Evolutionary conservation across 2,888 invertebrate genomes (phyloP).

Genomic region (Coremacera marginata): DNA sequence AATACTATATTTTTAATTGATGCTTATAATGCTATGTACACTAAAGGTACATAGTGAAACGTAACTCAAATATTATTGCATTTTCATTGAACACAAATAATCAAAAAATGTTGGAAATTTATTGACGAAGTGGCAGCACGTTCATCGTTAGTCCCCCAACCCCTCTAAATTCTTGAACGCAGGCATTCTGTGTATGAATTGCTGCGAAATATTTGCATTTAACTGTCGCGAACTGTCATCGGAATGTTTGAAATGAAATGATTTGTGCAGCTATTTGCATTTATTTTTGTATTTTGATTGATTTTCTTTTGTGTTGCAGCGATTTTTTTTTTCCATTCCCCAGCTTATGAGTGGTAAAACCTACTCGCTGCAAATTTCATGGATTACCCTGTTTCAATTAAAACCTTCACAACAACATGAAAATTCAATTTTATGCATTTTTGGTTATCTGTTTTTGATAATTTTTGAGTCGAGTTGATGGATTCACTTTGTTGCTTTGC

Average conservation of each 20-base stretch:
- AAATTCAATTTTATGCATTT: slow-evolving; percentile 29
- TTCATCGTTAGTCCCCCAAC: too few species aligned
- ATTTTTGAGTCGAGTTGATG: background rate
- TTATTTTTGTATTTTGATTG: slow-evolving; percentile 8
- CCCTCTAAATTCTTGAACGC: too few species aligned
- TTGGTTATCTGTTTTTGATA: background rate
- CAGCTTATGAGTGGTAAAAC: background rate
- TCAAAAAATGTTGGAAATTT: background rate
- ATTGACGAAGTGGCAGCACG: too few species aligned
- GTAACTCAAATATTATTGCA: slow-evolving; percentile 17
- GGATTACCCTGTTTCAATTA: slow-evolving; percentile 16
- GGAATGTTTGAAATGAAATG: slow-evolving; percentile 7
- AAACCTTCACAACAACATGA: slow-evolving; percentile 12
- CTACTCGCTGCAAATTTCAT: background rate
- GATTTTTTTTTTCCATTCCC: background rate
- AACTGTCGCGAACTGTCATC: slow-evolving; percentile 28
- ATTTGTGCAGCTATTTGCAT: background rate
- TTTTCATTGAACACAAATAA: background rate
- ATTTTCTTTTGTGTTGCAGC: background rate
- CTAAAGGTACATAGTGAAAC: background rate
- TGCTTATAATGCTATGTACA: background rate
- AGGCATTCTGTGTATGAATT: background rate
- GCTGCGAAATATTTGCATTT: background rate
- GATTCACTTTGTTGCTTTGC: background rate
- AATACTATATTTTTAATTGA: background rate